Conservation (phyloP, 2,888 invertebrate species). For the Drosophila multiciliata region DNA sequence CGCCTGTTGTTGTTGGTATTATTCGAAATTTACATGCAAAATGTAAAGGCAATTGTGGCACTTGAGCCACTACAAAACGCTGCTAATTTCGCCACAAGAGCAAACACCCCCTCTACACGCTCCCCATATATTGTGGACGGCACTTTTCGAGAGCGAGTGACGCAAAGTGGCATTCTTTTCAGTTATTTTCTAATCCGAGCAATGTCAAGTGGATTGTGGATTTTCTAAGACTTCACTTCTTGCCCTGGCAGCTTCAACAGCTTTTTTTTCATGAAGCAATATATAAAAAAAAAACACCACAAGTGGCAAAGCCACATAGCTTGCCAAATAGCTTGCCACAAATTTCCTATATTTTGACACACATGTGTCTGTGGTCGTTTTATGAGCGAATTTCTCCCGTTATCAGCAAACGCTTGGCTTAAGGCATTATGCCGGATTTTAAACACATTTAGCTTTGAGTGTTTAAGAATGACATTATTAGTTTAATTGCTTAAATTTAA, state of each 20-base stretch:
- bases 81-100: slow-evolving; percentile 66
- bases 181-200: slow-evolving; percentile 44
- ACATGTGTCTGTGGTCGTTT: not conserved
- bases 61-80: slow-evolving; percentile 65
- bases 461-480: not conserved
- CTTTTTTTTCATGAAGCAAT: slow-evolving; percentile 4
- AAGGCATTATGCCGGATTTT: slow-evolving; percentile 38
- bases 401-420: slow-evolving; percentile 11
- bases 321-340: not conserved
- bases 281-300: slow-evolving; percentile 2
- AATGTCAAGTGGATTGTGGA: slow-evolving; percentile 19
- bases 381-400: slow-evolving; percentile 2
- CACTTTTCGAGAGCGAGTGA: slow-evolving; percentile 27
- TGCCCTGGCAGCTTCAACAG: slow-evolving; percentile 13
- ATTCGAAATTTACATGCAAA: slow-evolving; percentile 63
- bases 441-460: slow-evolving; percentile 19
- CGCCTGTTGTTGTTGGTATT: slow-evolving; percentile 37
- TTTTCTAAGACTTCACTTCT: slow-evolving; percentile 3
- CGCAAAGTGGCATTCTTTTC: slow-evolving; percentile 45
- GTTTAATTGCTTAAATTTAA: not conserved
- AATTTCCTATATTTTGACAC: slow-evolving; percentile 14
- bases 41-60: slow-evolving; percentile 57
- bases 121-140: not conserved
- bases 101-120: slow-evolving; percentile 1
- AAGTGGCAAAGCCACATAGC: slow-evolving; percentile 11